Base-by-base conservation (phyloP, 2,797 vertebrate species). In the Glossophaga mutica region DNA sequence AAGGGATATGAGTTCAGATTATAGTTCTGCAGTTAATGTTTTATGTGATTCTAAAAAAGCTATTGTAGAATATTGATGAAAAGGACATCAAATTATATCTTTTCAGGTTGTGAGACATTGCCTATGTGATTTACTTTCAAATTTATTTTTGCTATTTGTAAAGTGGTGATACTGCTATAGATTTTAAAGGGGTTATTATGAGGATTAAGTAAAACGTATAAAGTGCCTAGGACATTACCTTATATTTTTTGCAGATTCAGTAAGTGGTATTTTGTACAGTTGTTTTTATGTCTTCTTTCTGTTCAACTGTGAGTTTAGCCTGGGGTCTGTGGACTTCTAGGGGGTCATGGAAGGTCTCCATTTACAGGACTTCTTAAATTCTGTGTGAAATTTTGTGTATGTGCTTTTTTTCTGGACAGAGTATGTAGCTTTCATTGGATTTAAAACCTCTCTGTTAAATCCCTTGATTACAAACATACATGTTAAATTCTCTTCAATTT, bases 61-160 rank as follows among this genome's bases (percentile, higher is more conserved):
- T 78, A 2, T 57, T 74, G n/a, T 21, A 77, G 70, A 76, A 68
- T 34, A 88, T 1, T 65, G 9, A 82, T 46, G 5, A 32, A 81
- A 70, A 92, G 39, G 86, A 42, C 16, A 50, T 50, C 37, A 16
- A 42, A 52, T 39, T 50, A 71, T 62, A 46, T 90, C 21, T 96
- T 83, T 90, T 50, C 19, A 55, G 52, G 12, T 71, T 94, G 15
- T 82, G 22, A 89, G 39, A 85, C 29, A 37, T 24, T 57, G 9
- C 44, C 22, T 82, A 24, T 87, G 24, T 59, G 34, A 73, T 90
- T 87, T 87, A 68, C 6, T 70, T 9, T 87, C 48, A 24, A 29
- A 21, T 73, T 96, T 90, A 87, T 34, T 92, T 94, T 85, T 62
- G 52, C 78, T 39, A 52, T 89, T n/a, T 90, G 5, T 68, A 21